Percentiles rank a stretch among this genome's conserved stretches.
Evolutionary conservation across 2,113 vertebrate species (phyloP).

Genomic region (Scartelaos histophorus): DNA sequence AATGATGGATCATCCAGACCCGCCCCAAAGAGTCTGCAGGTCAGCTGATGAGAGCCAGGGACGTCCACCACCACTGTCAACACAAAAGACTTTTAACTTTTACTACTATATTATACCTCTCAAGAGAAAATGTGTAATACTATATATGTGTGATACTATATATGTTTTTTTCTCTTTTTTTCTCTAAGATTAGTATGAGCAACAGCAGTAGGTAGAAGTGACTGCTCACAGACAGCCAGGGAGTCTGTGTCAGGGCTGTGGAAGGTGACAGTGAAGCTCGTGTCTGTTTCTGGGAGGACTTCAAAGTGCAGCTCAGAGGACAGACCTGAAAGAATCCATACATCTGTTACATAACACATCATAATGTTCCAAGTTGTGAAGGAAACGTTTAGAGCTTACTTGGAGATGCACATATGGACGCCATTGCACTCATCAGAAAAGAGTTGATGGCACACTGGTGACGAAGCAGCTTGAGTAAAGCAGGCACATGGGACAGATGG

Average conservation of each 20-base stretch:
- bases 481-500: slow-evolving; percentile 78
- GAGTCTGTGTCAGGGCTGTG: slow-evolving; percentile 62
- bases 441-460: slow-evolving; percentile 79
- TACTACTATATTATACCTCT: too few relatives aligned
- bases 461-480: slow-evolving; percentile 77
- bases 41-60: slow-evolving; percentile 65
- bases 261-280: slow-evolving; percentile 82
- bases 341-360: not conserved
- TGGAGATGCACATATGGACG: slow-evolving; percentile 33
- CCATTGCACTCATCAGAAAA: slow-evolving; percentile 80
- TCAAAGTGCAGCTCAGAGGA: slow-evolving; percentile 77
- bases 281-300: slow-evolving; percentile 74
- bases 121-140: too few relatives aligned
- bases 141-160: too few relatives aligned
- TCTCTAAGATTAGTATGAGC: too few relatives aligned
- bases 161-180: too few relatives aligned
- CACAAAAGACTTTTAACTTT: not conserved
- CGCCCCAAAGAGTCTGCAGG: slow-evolving; percentile 72
- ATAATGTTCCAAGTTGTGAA: not conserved
- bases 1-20: slow-evolving; percentile 48
- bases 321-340: slow-evolving; percentile 49
- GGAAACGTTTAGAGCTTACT: slow-evolving; percentile 48
- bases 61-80: slow-evolving; percentile 79
- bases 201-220: too few relatives aligned
- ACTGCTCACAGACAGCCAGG: slow-evolving; percentile 80